Base-by-base conservation (phyloP, 2,797 vertebrate species). In the Mycteria americana region DNA sequence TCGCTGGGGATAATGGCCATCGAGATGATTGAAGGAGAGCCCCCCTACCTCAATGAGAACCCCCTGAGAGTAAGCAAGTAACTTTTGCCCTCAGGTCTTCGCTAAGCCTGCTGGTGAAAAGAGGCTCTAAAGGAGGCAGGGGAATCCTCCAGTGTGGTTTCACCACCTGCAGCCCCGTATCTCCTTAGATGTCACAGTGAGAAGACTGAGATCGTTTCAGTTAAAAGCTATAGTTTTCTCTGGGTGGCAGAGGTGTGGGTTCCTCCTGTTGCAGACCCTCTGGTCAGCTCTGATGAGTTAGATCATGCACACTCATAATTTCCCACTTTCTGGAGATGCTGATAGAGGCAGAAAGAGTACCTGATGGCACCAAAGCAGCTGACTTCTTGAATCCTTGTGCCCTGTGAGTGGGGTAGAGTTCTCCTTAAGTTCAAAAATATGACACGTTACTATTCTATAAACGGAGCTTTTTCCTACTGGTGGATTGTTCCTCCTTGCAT, bases 1-100 rank as follows among this genome's bases (percentile, higher is more conserved):
- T 99, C 99, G 0, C 96, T 99, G 97, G 99, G 99, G 80, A 99
- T 99, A 97, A 99, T 99, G 99, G 99, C 99, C 89, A 99, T 99
- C 0, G 99, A 99, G 97, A 99, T 99, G 99, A 98, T 99, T 2
- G 99, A 99, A 96, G 99, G 99, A 56, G 99, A 99, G 82, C 99
- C 99, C 5, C 99, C 99, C 3, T 99, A 99, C 97, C 98, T 99
- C 96, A 99, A 99, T 6, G 99, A 99, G 93, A 99, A 99, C 73
- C 99, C 99, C 8, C 97, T 99, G 95, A 98, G 99, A 98, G 99
- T 99, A 96, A 99, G 98, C 53, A 0, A 90, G 3, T 43, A 9
- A 27, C 72, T 78, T 70, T 53, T 69, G 17, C 17, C 64, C 11
- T 57, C 33, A 8, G 7, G 18, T 74, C 48, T 48, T 84, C 0